A percentile compares a stretch with the other conserved stretches of the same genome.
phyloP scores from a whole-genome alignment of 2,113 vertebrate genomes.

The Felis catus region DNA sequence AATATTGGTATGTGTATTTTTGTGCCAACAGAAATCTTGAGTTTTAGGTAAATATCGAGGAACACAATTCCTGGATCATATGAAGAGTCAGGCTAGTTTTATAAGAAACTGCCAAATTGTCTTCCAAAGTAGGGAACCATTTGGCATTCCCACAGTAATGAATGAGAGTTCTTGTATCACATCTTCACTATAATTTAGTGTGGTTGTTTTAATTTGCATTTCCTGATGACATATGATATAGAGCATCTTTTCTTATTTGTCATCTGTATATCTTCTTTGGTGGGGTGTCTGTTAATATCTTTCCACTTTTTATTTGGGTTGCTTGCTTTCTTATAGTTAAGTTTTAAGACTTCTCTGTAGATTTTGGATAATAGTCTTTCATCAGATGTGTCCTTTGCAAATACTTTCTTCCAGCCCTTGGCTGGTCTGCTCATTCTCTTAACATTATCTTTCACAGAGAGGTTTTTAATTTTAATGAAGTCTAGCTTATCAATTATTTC shows the following conservation, averaged over 20 bases:
- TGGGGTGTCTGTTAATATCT: neutral
- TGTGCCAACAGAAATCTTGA: neutral
- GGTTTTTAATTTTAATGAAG: neutral
- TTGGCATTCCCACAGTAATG: neutral
- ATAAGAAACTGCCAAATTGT: neutral
- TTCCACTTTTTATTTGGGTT: neutral
- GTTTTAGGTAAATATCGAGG: neutral
- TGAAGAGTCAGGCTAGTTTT: neutral
- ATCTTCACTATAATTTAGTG: neutral
- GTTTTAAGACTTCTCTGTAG: neutral
- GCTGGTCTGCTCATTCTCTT: neutral
- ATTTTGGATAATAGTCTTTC: neutral
- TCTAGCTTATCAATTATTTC: neutral
- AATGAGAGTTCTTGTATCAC: neutral
- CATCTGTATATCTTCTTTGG: neutral
- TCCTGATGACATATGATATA: neutral
- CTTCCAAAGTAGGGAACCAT: neutral
- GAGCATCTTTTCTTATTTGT: neutral
- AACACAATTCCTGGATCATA: neutral
- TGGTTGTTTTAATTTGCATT: neutral
- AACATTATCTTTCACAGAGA: neutral
- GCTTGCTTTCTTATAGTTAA: neutral
- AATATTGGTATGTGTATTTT: neutral
- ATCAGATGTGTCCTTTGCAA: neutral
- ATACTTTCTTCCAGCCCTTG: neutral